phyloP scores from a whole-genome alignment of 2,888 invertebrate species.

The Cheilosia variabilis region DNA sequence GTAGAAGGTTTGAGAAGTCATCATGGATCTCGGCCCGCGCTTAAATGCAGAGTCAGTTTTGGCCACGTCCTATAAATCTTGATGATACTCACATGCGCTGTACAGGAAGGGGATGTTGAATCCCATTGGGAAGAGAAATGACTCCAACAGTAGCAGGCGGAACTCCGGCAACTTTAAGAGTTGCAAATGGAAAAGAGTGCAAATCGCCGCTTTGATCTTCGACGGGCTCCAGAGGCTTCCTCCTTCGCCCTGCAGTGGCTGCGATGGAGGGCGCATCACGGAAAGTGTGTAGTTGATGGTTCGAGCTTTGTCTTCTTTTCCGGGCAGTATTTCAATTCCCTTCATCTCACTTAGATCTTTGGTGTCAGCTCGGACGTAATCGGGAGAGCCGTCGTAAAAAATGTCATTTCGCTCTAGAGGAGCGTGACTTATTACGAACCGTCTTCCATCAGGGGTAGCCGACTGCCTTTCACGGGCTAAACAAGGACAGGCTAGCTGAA shows the following conservation, averaged over 20 bases:
- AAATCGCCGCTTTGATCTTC: constrained; percentile 76
- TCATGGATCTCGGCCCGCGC: constrained; percentile 84
- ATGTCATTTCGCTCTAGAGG: constrained; percentile 89
- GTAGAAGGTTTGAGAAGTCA: constrained; percentile 69
- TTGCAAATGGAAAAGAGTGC: constrained; percentile 78
- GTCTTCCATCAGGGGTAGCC: constrained; percentile 26
- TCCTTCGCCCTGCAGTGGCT: neutral
- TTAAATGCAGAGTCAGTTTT: constrained; percentile 67
- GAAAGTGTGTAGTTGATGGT: constrained; percentile 70
- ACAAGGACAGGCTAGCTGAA: neutral
- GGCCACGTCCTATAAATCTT: neutral
- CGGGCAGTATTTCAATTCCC: constrained; percentile 73
- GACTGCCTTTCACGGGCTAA: too few species aligned
- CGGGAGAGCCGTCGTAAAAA: constrained; percentile 84
- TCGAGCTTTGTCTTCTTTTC: constrained; percentile 55
- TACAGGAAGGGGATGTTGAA: constrained; percentile 92
- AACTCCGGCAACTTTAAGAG: constrained; percentile 80
- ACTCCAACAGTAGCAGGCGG: constrained; percentile 81
- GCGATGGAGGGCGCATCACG: constrained; percentile 39
- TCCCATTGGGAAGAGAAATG: constrained; percentile 90
- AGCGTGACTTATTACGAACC: constrained; percentile 78
- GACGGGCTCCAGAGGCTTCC: constrained; percentile 45
- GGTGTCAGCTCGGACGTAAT: constrained; percentile 61
- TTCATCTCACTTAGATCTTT: constrained; percentile 76
- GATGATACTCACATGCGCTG: constrained; percentile 81